Base-by-base conservation (phyloP, 2,797 vertebrate genomes). In the Agapornis canus region DNA sequence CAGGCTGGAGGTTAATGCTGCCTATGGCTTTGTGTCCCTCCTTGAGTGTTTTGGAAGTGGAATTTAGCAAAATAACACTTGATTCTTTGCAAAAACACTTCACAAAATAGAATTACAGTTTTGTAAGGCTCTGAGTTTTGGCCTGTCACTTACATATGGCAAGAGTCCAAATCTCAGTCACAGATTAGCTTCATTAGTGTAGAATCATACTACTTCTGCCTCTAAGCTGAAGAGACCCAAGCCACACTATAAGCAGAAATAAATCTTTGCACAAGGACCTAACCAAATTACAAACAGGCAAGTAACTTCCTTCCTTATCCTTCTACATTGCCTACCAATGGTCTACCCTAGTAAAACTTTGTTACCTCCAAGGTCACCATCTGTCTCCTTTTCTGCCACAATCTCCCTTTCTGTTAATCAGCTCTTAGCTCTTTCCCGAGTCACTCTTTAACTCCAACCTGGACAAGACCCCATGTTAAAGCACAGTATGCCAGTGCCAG, bases 131-230 rank as follows among this genome's bases (percentile, higher is more conserved):
- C 64, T 69, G 68, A 61, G 23, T 89, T 94, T 89, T 85, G 90
- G 15, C 17, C 40, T 73, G 19, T 45, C 39, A 68, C 27, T 71
- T 86, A 79, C 23, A 52, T 20, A 11, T 63, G 82, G 72, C 72
- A 88, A 20, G 52, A 93, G 37, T 75, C 59, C 77, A 90, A 90
- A 89, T 73, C 64, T 88, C 83, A 83, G 72, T 81, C 29, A 68
- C 20, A 72, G 65, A 90, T 83, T 72, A 77, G 31, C 43, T 77
- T 84, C 20, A 59, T 89, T 89, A 83, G 29, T 17, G 31, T 70
- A 72, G 51, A 78, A n/a, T 79, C 77, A 56, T 29, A 45, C 37
- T 37, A 37, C 11, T 57, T 91, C 68, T 82, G 84, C 45, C 39
- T 86, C 68, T 82, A 77, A 82, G 25, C 35, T 68, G 22, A 63